Evolutionary conservation across 2,797 vertebrate genomes (phyloP).

Genomic region (Mastacembelus armatus): DNA sequence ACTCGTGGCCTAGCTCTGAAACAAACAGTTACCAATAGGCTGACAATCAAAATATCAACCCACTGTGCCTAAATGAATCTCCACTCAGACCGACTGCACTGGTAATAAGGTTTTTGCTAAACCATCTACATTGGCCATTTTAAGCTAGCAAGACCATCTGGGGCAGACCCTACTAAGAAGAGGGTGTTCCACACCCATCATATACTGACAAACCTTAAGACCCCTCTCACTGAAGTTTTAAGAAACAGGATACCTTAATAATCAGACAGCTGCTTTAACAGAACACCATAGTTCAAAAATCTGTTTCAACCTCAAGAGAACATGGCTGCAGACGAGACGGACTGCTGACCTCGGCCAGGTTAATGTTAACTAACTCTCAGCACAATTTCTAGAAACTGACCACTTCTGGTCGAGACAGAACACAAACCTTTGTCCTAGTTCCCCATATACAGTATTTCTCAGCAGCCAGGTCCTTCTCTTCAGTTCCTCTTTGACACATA

Average conservation of each 20-base stretch:
- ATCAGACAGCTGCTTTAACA: slow-evolving; percentile 3
- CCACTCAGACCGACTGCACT: slow-evolving; percentile 32
- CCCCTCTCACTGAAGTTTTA: no score
- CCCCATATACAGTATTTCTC: no score
- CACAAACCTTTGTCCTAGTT: no score
- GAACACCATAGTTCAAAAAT: no score
- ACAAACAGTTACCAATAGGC: slow-evolving; percentile 68
- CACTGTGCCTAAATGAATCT: slow-evolving; percentile 59
- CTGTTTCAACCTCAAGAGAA: no score
- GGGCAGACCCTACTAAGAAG: neutral
- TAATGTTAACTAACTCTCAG: no score
- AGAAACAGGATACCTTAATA: neutral
- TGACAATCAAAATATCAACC: slow-evolving; percentile 68
- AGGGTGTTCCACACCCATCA: neutral
- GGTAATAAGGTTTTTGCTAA: slow-evolving; percentile 50
- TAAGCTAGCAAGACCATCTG: slow-evolving; percentile 31
- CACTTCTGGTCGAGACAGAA: no score
- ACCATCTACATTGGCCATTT: slow-evolving; percentile 47
- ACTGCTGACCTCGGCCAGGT: no score
- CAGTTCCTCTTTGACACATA: no score
- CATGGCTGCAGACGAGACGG: no score
- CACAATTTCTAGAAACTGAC: no score
- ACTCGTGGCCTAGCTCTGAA: slow-evolving; percentile 61
- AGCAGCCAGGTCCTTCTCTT: no score
- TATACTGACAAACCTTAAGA: neutral